Conservation (phyloP, 2,113 vertebrate species). For the Lepisosteus osseus region DNA sequence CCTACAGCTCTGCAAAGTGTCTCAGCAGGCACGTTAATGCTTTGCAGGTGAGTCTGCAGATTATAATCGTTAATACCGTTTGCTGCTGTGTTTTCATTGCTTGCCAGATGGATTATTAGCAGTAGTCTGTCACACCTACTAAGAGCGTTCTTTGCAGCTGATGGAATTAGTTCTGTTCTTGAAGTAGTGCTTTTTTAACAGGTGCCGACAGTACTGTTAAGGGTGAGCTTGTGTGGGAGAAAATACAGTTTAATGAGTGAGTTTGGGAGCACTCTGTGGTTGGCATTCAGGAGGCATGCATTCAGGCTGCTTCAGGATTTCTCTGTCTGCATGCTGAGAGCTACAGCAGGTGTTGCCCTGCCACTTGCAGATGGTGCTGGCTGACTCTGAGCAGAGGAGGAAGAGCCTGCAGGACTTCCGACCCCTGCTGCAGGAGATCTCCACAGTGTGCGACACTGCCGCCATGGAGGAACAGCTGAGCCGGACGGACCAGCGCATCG, state of each 20-base stretch:
- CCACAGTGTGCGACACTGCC: constrained; percentile 71
- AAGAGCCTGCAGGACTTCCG: constrained; percentile 66
- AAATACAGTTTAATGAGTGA: too few relatives aligned
- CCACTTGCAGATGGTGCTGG: constrained; percentile 74
- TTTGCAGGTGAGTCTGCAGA: constrained; percentile 67
- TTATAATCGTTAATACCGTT: not conserved
- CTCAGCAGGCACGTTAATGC: constrained; percentile 65
- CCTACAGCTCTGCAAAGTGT: constrained; percentile 69
- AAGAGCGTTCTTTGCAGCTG: too few relatives aligned
- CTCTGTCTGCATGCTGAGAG: not conserved
- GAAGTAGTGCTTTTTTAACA: too few relatives aligned
- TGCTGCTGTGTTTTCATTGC: too few relatives aligned
- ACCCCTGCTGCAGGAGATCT: constrained; percentile 73
- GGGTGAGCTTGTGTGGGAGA: too few relatives aligned
- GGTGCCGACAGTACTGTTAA: too few relatives aligned
- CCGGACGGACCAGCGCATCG: constrained; percentile 63
- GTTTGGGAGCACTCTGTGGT: too few relatives aligned
- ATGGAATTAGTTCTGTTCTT: too few relatives aligned
- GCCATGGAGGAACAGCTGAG: constrained; percentile 57
- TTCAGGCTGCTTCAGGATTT: too few relatives aligned
- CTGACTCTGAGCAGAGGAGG: constrained; percentile 83
- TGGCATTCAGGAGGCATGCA: too few relatives aligned
- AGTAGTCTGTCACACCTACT: too few relatives aligned
- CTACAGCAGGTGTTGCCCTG: not conserved
- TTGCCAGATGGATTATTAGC: too few relatives aligned